Conservation (phyloP, 2,888 invertebrate species). For the Drosophila kokeensis region DNA sequence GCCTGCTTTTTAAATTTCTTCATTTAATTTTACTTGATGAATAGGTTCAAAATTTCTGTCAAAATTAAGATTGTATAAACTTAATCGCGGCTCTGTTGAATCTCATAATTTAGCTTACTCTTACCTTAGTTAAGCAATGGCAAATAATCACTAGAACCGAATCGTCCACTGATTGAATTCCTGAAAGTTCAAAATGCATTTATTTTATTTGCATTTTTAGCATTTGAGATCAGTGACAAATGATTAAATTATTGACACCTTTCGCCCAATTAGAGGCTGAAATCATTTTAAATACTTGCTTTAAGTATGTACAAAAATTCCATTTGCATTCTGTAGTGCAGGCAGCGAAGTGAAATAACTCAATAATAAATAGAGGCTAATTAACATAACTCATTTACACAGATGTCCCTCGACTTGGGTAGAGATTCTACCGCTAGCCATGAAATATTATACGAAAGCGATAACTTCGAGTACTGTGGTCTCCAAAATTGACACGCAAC, state of each 20-base stretch:
- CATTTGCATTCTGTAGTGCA: constrained; percentile 25
- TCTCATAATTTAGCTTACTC: neutral
- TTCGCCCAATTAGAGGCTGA: neutral
- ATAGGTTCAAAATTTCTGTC: neutral
- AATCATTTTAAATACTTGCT: neutral
- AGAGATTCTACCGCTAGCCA: constrained; percentile 23
- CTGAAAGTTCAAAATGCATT: neutral
- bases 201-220: neutral
- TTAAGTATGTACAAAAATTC: neutral
- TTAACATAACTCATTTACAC: constrained; percentile 45
- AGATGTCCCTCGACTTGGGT: constrained; percentile 2
- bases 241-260: neutral
- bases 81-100: neutral
- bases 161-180: neutral
- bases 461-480: constrained; percentile 48
- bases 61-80: neutral
- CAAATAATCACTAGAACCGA: neutral
- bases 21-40: neutral
- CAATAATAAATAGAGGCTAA: constrained; percentile 26
- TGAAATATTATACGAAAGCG: constrained; percentile 44
- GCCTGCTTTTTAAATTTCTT: neutral
- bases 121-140: neutral
- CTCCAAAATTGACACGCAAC: constrained; percentile 19
- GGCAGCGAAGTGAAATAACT: constrained; percentile 12
- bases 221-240: neutral